phyloP scores from a whole-genome alignment of 2,797 vertebrate genomes.

The Chromis chromis region DNA sequence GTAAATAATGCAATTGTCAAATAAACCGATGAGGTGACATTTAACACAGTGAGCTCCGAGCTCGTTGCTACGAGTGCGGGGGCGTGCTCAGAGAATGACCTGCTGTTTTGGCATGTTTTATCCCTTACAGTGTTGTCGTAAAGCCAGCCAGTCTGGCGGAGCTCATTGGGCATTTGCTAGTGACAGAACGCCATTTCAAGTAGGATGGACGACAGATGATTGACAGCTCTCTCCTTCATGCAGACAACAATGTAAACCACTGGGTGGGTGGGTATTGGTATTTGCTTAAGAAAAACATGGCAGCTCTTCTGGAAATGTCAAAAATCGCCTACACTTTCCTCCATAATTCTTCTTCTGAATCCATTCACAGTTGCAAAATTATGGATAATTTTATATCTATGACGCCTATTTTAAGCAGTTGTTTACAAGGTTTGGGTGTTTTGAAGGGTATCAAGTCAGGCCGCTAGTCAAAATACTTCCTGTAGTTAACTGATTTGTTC shows the following conservation, averaged over 20 bases:
- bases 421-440: not conserved
- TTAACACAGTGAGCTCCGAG: slow-evolving; percentile 41
- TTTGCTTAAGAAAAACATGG: slow-evolving; percentile 20
- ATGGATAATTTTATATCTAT: not conserved
- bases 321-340: not conserved
- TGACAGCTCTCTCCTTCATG: slow-evolving; percentile 38
- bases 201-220: slow-evolving; percentile 39
- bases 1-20: slow-evolving; percentile 63
- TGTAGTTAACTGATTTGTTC: not conserved
- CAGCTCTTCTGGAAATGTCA: slow-evolving; percentile 14
- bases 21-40: slow-evolving; percentile 57
- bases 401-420: not conserved
- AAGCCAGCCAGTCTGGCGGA: slow-evolving; percentile 28
- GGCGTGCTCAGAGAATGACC: slow-evolving; percentile 24
- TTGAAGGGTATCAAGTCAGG: not conserved
- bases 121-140: slow-evolving; percentile 30
- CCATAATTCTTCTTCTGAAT: not conserved
- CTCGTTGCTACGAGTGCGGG: slow-evolving; percentile 10
- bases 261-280: slow-evolving; percentile 6
- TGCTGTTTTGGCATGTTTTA: slow-evolving; percentile 48
- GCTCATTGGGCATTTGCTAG: slow-evolving; percentile 34
- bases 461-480: not conserved
- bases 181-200: slow-evolving; percentile 38
- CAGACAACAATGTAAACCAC: slow-evolving; percentile 35
- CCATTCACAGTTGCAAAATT: not conserved